Percentiles rank a stretch among this genome's conserved stretches.
Evolutionary conservation across 2,113 vertebrate genomes (phyloP).

Genomic region (Boleophthalmus pectinirostris): DNA sequence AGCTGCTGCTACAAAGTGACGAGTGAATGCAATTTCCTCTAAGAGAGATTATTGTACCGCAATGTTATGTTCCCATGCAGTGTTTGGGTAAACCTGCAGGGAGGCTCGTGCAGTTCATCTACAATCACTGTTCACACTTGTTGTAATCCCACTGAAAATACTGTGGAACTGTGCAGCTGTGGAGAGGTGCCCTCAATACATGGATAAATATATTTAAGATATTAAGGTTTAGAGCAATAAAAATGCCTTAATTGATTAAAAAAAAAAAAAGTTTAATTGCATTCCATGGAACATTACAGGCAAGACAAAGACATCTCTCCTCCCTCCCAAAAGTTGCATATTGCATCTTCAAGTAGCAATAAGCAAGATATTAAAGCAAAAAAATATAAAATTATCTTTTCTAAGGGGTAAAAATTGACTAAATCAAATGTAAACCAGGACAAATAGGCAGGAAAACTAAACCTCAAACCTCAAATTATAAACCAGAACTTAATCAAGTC

Average conservation of each 20-base stretch:
- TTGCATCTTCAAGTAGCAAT: neutral
- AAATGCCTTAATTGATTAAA: no score
- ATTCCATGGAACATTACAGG: no score
- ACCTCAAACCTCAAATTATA: neutral
- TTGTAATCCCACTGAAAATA: neutral
- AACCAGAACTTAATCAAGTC: neutral
- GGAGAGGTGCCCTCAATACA: no score
- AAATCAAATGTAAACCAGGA: neutral
- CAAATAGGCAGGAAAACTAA: no score
- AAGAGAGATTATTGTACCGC: conserved; percentile 53
- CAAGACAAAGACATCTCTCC: no score
- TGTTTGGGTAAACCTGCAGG: conserved; percentile 55
- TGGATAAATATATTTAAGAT: no score
- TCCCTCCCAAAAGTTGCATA: no score
- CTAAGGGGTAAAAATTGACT: no score
- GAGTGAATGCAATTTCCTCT: conserved; percentile 70
- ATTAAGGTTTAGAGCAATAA: no score
- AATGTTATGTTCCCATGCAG: conserved; percentile 52
- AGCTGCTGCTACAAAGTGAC: conserved; percentile 54
- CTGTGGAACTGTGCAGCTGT: no score
- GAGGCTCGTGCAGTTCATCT: conserved; percentile 31
- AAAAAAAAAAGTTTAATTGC: no score
- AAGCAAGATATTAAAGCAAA: neutral
- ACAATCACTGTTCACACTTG: conserved; percentile 20
- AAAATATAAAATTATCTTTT: neutral